Evolutionary conservation across 30 jellyfish, hydroid and myxozoan genomes (phyloP).

Genomic region (Morbakka virulenta): DNA sequence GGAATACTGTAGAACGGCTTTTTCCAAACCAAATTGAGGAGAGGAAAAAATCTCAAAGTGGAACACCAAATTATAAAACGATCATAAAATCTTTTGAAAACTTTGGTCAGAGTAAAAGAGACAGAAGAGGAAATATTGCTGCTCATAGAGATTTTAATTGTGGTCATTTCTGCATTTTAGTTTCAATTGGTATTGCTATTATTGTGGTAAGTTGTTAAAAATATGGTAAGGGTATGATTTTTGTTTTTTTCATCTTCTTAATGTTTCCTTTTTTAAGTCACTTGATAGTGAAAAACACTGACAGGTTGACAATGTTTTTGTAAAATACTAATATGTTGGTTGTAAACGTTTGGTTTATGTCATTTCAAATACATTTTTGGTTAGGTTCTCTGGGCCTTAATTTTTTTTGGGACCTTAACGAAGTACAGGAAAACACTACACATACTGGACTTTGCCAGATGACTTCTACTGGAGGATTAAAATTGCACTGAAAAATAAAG

Average conservation of each 20-base stretch:
- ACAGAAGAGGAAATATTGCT: slow-evolving; percentile 7
- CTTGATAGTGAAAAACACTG: no score
- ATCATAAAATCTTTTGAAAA: slow-evolving; percentile 50
- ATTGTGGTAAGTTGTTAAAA: slow-evolving; percentile 76
- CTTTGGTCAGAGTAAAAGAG: slow-evolving; percentile 32
- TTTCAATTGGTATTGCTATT: slow-evolving; percentile 54
- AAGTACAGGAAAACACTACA: no score
- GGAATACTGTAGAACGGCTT: slow-evolving; percentile 65
- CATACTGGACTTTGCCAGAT: no score
- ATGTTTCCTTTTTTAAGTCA: not conserved
- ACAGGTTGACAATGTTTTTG: no score
- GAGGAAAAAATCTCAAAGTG: slow-evolving; percentile 8
- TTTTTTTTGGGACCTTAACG: no score
- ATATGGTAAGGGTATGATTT: no score
- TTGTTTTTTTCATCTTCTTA: not conserved
- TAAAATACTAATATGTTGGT: no score
- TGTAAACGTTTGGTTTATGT: no score
- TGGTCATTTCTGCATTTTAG: slow-evolving; percentile 33
- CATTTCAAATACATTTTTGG: no score
- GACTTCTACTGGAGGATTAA: no score
- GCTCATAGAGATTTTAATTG: slow-evolving; percentile 15
- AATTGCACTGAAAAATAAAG: no score
- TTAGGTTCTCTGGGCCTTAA: no score
- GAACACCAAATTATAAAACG: slow-evolving; percentile 26
- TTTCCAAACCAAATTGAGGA: slow-evolving; percentile 45